phyloP scores from a whole-genome alignment of 2,113 vertebrate species.

The Okapia johnstoni region DNA sequence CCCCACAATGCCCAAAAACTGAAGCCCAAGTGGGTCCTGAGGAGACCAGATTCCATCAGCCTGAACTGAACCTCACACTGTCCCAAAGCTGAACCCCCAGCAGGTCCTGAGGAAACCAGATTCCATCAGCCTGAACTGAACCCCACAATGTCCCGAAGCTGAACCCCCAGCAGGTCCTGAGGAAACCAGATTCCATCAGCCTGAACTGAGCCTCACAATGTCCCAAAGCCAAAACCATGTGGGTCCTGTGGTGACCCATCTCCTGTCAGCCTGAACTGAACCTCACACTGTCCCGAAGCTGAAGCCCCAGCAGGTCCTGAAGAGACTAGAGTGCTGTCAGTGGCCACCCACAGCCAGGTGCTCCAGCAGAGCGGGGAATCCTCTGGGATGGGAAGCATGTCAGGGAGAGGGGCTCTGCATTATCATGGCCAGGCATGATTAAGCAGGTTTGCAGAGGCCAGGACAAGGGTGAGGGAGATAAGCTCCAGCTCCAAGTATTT shows the following conservation, averaged over 20 bases:
- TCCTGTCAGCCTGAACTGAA: background rate
- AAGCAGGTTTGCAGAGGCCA: background rate
- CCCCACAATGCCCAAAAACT: background rate
- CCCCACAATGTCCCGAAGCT: background rate
- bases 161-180: background rate
- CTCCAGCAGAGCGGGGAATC: background rate
- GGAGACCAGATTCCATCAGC: background rate
- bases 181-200: background rate
- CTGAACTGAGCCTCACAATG: background rate
- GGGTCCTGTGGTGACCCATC: no score
- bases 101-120: background rate
- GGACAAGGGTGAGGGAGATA: background rate
- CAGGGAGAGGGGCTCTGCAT: background rate
- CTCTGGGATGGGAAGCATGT: background rate
- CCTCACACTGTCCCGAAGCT: background rate
- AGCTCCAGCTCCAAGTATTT: background rate
- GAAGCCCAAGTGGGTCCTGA: background rate
- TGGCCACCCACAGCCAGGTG: background rate
- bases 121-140: background rate
- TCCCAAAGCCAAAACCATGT: no score
- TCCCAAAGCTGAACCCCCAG: background rate
- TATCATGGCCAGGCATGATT: fast-evolving
- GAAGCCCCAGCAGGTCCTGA: background rate
- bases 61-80: background rate
- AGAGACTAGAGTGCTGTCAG: background rate